A percentile compares a stretch with the other conserved stretches of the same genome.
phyloP scores from a whole-genome alignment of 2,797 vertebrate genomes.

The Glossophaga mutica region DNA sequence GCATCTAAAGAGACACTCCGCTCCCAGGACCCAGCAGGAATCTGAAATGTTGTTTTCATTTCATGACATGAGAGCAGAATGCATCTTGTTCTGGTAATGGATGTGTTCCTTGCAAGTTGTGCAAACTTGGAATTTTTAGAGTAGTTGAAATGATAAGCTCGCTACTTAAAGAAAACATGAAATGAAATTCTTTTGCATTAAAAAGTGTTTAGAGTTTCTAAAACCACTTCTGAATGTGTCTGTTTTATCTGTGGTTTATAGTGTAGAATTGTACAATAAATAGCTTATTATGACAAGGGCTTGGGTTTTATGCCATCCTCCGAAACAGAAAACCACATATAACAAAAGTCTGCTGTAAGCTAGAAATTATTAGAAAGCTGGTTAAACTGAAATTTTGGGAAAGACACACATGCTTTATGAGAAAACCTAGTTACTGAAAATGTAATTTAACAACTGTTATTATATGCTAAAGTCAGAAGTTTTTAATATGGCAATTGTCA shows the following conservation, averaged over 20 bases:
- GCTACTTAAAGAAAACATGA: slow-evolving; percentile 21
- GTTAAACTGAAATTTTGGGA: not conserved
- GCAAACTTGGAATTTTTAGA: slow-evolving; percentile 30
- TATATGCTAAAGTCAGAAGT: not conserved
- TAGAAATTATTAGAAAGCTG: not conserved
- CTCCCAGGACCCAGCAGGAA: not conserved
- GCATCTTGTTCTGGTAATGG: not conserved
- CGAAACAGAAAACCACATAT: not conserved
- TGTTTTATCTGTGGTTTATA: not conserved
- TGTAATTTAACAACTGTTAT: not conserved
- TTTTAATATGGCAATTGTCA: not conserved
- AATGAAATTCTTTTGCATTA: not conserved
- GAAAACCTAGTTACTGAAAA: not conserved
- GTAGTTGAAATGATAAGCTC: not conserved
- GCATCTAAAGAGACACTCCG: not conserved
- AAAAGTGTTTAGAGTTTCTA: not conserved
- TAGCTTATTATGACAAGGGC: not conserved
- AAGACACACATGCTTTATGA: not conserved
- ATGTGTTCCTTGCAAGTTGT: slow-evolving; percentile 37
- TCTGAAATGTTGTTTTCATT: slow-evolving; percentile 22
- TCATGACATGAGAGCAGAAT: not conserved
- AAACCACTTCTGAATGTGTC: not conserved
- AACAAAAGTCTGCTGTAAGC: not conserved
- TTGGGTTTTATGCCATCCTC: not conserved
- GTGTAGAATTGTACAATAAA: not conserved